Evolutionary conservation across 2,888 invertebrate genomes (phyloP).

Genomic region (Nymphalis urticae): DNA sequence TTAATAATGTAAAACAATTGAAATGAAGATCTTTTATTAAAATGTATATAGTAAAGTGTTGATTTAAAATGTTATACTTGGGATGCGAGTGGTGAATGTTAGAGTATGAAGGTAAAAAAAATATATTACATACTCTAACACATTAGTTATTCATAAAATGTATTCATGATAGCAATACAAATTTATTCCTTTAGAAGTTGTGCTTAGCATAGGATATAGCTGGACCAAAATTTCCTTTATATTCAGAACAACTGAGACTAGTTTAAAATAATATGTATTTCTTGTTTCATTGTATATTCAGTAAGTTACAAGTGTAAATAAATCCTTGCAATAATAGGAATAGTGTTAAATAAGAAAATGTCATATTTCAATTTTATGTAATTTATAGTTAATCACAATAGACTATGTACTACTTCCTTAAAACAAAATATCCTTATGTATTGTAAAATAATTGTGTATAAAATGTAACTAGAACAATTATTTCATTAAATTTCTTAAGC

Average conservation of each 20-base stretch:
- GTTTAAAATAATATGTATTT: slow-evolving; percentile 54
- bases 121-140: slow-evolving; percentile 31
- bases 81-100: slow-evolving; percentile 10
- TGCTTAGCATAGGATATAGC: slow-evolving; percentile 79
- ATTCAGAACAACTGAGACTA: slow-evolving; percentile 64
- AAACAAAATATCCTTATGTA: slow-evolving; percentile 61
- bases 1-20: slow-evolving; percentile 17
- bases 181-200: slow-evolving; percentile 69
- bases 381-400: slow-evolving; percentile 72
- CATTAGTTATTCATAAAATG: slow-evolving; percentile 54
- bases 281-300: slow-evolving; percentile 69
- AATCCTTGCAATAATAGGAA: slow-evolving; percentile 75
- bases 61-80: neutral
- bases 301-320: slow-evolving; percentile 70
- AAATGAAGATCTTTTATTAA: slow-evolving; percentile 11
- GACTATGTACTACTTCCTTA: slow-evolving; percentile 47
- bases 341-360: slow-evolving; percentile 57
- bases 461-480: slow-evolving; percentile 79
- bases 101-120: slow-evolving; percentile 27
- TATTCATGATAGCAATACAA: slow-evolving; percentile 66
- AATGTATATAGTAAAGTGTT: slow-evolving; percentile 3
- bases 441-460: slow-evolving; percentile 78
- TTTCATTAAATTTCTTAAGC: slow-evolving; percentile 80
- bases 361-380: slow-evolving; percentile 66
- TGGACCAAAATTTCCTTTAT: slow-evolving; percentile 80